Evolutionary conservation across 2,113 vertebrate genomes (phyloP).

Genomic region (Poecilia latipinna): DNA sequence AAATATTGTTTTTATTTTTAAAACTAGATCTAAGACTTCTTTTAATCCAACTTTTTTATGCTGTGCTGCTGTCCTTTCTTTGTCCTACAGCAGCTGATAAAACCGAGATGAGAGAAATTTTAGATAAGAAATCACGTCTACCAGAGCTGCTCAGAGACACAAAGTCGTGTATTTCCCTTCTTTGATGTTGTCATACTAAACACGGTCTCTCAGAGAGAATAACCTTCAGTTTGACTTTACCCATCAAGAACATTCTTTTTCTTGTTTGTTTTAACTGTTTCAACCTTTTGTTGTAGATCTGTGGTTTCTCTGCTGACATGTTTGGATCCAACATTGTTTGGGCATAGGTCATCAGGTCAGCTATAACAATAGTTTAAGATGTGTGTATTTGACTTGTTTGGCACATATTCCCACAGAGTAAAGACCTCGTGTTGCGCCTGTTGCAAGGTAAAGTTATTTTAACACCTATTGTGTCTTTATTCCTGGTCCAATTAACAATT

Average conservation of each 20-base stretch:
- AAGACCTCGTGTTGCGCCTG: conserved; percentile 77
- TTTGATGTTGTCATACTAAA: conserved; percentile 61
- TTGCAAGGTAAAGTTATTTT: no score
- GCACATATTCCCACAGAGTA: conserved; percentile 61
- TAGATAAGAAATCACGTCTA: conserved; percentile 63
- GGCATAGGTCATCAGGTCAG: conserved; percentile 79
- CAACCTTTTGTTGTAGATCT: conserved; percentile 11
- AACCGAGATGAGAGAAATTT: conserved; percentile 54
- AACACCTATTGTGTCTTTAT: no score
- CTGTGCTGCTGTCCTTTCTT: conserved; percentile 43
- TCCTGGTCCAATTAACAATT: no score
- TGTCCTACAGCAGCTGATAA: conserved; percentile 58
- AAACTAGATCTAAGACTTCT: not conserved
- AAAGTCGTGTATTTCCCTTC: conserved; percentile 46
- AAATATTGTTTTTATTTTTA: not conserved
- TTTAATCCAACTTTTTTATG: not conserved
- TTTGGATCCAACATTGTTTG: conserved; percentile 81
- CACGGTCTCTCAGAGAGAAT: conserved; percentile 30
- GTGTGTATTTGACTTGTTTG: conserved; percentile 27
- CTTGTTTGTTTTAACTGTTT: conserved; percentile 1
- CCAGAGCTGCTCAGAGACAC: conserved; percentile 36
- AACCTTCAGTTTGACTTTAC: conserved; percentile 54
- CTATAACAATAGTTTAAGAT: conserved; percentile 74
- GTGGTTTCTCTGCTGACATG: conserved; percentile 67
- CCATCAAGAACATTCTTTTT: conserved; percentile 14